Evolutionary conservation across 2,888 invertebrate species (phyloP), one percentile per base, ranked within the genome.

Genomic region (Chydorus sphaericus): DNA sequence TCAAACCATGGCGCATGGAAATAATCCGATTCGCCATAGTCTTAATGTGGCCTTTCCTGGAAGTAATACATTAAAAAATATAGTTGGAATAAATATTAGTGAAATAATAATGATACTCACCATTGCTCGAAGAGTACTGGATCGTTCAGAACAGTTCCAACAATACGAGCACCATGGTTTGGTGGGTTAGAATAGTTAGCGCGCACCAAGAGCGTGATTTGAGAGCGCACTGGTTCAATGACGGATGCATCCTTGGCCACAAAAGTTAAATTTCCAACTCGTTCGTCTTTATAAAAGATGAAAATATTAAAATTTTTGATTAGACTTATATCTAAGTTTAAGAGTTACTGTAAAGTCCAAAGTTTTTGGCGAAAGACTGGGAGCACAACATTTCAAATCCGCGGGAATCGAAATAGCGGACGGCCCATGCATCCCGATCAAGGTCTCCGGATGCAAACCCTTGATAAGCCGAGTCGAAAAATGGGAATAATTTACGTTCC

Each of bases 291-390:
- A 69, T 66, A 56, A 63, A 31, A n/a, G 16, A 8, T 44, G 23
- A 53, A 57, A 53, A 26, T 11, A 30, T 39, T 14, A 16, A 33
- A 14, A 5, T n/a, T 23, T 4, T 4, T n/a, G 20, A 16, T 10
- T 28, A 11, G 29, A 44, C 1, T 23, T 2, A 10, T 10, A n/a
- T 29, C n/a, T n/a, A n/a, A n/a, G n/a, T n/a, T 26, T 26, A 16
- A 11, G 1, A 4, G 16, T 81, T 68, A 88, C 92, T 94, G 74
- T 99, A 99, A 4, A 98, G 77, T 14, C 98, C 98, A 73, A 98
- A 98, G 74, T 99, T 99, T 74, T 99, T 99, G 55, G 98, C 96
- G 73, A 93, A 98, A 11, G 93, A 94, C 73, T 99, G 98, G 2
- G 94, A 84, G 67, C 87, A 85, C 61, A 97, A 75, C 54, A 96